Evolutionary conservation across 2,797 vertebrate species (phyloP).

Genomic region (Rhabdomys pumilio): DNA sequence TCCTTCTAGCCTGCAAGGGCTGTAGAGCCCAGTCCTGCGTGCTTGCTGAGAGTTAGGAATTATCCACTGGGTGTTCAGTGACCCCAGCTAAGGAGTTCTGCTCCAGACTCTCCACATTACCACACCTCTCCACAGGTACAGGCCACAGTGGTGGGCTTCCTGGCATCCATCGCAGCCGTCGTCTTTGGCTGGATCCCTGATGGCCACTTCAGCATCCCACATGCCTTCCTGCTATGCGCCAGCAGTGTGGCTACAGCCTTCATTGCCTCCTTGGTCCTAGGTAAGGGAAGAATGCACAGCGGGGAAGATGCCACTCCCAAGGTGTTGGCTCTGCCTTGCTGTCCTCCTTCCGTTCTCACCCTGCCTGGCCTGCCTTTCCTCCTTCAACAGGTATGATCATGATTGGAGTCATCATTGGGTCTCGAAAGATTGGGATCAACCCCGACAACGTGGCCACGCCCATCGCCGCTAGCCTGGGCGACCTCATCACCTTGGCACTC

Average conservation of each 20-base stretch:
- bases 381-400: slow-evolving; percentile 95
- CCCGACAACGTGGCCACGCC: slow-evolving; percentile 99
- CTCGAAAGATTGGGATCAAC: slow-evolving; percentile 98
- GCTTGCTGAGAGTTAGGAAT: slow-evolving; percentile 28
- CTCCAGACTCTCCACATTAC: background rate
- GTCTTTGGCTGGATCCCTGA: slow-evolving; percentile 99
- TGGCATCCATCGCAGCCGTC: slow-evolving; percentile 97
- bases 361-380: background rate
- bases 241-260: slow-evolving; percentile 98
- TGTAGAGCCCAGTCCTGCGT: background rate
- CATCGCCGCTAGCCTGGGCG: slow-evolving; percentile 98
- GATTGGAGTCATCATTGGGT: slow-evolving; percentile 98
- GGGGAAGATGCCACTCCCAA: background rate
- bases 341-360: background rate
- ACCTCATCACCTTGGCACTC: slow-evolving; percentile 98
- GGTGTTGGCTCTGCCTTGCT: background rate
- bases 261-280: slow-evolving; percentile 97
- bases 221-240: slow-evolving; percentile 97
- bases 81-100: background rate
- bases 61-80: background rate
- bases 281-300: slow-evolving; percentile 87
- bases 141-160: slow-evolving; percentile 98
- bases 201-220: slow-evolving; percentile 95
- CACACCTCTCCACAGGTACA: slow-evolving; percentile 92
- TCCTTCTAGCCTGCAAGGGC: slow-evolving; percentile 30